Evolutionary conservation across 2,797 vertebrate species (phyloP), one percentile per base, ranked within the genome.

Genomic region (Momotus momota): DNA sequence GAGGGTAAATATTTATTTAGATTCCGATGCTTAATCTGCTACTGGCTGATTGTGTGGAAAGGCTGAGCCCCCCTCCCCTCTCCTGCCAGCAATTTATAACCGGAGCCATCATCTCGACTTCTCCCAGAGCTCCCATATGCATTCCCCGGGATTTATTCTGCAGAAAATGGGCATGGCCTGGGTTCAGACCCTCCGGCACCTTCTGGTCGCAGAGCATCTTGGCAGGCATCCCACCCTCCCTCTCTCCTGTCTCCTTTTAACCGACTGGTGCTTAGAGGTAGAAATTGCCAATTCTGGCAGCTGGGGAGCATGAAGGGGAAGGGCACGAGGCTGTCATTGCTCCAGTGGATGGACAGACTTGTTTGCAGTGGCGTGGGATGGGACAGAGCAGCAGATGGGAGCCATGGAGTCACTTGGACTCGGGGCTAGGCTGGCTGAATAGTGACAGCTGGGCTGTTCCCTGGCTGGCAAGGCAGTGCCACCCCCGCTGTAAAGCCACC

Each of bases 41-140:
- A 5, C 94, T 86, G 92, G 84, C 43, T 9, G 88, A 6, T 43
- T 4, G 65, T 62, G 82, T 86, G 95, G 93, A 94, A 95, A 96
- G 19, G 41, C 85, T 94, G 92, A 95, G 77, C 70, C 66, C 60
- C 65, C 4, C 0, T 45, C 27, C 20, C n/a, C 7, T 69, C 67
- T 40, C 51, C 43, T 81, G 25, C 3, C 87, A 35, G 85, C 41
- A 27, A 41, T 71, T 71, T 33, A 45, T 67, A 73, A 27, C 71
- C 31, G 0, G 31, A 64, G 75, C 29, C 41, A 17, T 31, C 70
- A 54, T 15, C 74, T 58, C 62, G 46, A 40, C 51, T 31, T 9
- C 81, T 72, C 60, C 86, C 64, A 12, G 0, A 12, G 1, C 81
- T 67, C 81, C 40, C 64, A 20, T 22, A 16, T 12, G 4, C 72